phyloP scores from a whole-genome alignment of 2,888 invertebrate genomes.

The Habrosyne pyritoides region DNA sequence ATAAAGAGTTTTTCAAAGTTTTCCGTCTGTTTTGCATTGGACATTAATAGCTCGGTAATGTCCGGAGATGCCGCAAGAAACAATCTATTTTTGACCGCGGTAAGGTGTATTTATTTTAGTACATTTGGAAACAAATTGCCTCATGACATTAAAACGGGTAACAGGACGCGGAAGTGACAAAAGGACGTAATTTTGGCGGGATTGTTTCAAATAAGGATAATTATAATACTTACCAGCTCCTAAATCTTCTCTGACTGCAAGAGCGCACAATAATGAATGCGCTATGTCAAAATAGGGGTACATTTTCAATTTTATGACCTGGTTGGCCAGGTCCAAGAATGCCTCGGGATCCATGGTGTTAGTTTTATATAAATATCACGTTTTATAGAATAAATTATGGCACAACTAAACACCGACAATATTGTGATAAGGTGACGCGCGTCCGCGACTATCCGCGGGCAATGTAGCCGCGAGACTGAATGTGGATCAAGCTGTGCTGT shows the following conservation, averaged over 20 bases:
- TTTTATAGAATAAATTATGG: constrained; percentile 49
- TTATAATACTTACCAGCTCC: constrained; percentile 88
- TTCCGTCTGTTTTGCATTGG: constrained; percentile 4
- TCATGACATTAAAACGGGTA: constrained; percentile 27
- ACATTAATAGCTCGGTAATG: constrained; percentile 18
- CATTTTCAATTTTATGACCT: constrained; percentile 99
- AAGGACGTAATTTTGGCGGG: constrained; percentile 43
- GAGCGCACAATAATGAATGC: constrained; percentile 96
- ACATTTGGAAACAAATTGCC: constrained; percentile 49
- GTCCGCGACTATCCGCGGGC: constrained; percentile 78
- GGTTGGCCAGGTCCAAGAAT: constrained; percentile 98
- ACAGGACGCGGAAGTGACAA: constrained; percentile 51
- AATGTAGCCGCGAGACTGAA: constrained; percentile 77
- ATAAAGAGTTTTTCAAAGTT: not conserved
- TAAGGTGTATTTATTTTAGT: constrained; percentile 71
- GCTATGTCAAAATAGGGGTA: constrained; percentile 99
- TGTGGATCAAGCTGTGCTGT: constrained; percentile 20
- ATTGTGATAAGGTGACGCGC: constrained; percentile 56
- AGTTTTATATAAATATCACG: constrained; percentile 41
- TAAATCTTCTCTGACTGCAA: constrained; percentile 97
- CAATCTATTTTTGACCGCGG: constrained; percentile 73
- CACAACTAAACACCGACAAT: constrained; percentile 81
- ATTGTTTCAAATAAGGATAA: constrained; percentile 47
- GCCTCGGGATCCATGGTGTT: constrained; percentile 95
- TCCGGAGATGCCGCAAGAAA: constrained; percentile 54